Percentiles rank a stretch among this genome's conserved stretches.
Conservation (phyloP, 2,888 invertebrate species). For the Epinotia nisella region DNA sequence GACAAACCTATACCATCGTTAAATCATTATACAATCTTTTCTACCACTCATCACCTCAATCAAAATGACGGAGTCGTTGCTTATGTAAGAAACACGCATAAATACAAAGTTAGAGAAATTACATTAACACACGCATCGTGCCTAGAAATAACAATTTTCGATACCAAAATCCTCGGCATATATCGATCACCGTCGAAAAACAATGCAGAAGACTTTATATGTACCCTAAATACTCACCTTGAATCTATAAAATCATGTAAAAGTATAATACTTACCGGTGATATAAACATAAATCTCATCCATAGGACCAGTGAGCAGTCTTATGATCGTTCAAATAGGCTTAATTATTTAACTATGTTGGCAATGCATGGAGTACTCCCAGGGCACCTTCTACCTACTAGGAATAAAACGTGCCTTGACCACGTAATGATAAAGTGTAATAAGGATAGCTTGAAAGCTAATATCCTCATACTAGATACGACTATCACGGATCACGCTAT, state of each 20-base stretch:
- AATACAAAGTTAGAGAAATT: conserved; percentile 19
- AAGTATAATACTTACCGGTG: conserved; percentile 23
- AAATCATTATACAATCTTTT: conserved; percentile 19
- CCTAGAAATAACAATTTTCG: conserved; percentile 5
- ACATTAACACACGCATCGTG: conserved; percentile 24
- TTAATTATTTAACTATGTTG: conserved; percentile 12
- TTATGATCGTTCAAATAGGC: too few relatives aligned
- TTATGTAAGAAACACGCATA: conserved; percentile 31
- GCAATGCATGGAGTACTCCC: too few relatives aligned
- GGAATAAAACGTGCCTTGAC: conserved; percentile 30
- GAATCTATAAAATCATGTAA: not conserved
- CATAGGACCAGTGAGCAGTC: not conserved
- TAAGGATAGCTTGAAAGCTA: not conserved
- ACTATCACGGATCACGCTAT: conserved; percentile 14
- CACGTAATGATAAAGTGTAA: conserved; percentile 10
- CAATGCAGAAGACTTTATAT: conserved; percentile 11
- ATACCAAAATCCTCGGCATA: too few relatives aligned
- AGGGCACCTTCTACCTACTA: not conserved
- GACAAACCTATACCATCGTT: conserved; percentile 19
- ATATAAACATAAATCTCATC: conserved; percentile 33
- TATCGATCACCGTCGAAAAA: conserved; percentile 31
- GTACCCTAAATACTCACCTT: conserved; percentile 8
- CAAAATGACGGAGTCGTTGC: conserved; percentile 44
- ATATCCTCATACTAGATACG: conserved; percentile 3
- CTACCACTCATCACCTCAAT: conserved; percentile 23